Percentiles rank a stretch among this genome's conserved stretches.
phyloP scores from a whole-genome alignment of 1,140 invertebrate genomes.

The Grapholita molesta region DNA sequence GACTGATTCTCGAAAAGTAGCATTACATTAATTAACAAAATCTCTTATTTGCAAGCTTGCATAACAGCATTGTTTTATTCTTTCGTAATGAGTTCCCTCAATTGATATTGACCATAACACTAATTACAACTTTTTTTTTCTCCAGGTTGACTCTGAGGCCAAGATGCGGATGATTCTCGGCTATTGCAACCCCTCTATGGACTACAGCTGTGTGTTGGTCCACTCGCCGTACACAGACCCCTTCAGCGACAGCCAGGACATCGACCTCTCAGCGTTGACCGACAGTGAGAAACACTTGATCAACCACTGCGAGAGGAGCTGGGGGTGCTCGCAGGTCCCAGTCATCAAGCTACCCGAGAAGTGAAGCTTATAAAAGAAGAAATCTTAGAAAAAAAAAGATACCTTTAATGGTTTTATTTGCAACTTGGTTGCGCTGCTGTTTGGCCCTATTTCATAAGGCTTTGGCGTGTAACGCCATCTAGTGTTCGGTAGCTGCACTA shows the following conservation, averaged over 20 bases:
- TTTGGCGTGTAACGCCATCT: conserved; percentile 60
- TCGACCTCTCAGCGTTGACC: conserved; percentile 58
- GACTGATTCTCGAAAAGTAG: too few species aligned
- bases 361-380: conserved; percentile 51
- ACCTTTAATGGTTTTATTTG: conserved; percentile 25
- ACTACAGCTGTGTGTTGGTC: conserved; percentile 78
- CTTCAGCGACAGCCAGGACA: conserved; percentile 70
- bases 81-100: too few species aligned
- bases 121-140: conserved; percentile 40
- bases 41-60: too few species aligned
- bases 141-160: conserved; percentile 75
- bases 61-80: too few species aligned
- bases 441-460: conserved; percentile 29
- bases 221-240: conserved; percentile 73
- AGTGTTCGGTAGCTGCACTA: conserved; percentile 39
- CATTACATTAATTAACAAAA: too few species aligned
- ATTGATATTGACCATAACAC: background rate
- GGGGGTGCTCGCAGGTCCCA: conserved; percentile 74
- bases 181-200: conserved; percentile 53
- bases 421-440: conserved; percentile 18
- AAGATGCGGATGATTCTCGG: conserved; percentile 77
- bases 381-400: conserved; percentile 34
- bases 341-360: conserved; percentile 79
- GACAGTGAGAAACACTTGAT: conserved; percentile 76
- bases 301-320: conserved; percentile 79